Percentiles rank a stretch among this genome's conserved stretches.
Evolutionary conservation across 2,888 invertebrate species (phyloP).

Genomic region (Autographa pulchrina): DNA sequence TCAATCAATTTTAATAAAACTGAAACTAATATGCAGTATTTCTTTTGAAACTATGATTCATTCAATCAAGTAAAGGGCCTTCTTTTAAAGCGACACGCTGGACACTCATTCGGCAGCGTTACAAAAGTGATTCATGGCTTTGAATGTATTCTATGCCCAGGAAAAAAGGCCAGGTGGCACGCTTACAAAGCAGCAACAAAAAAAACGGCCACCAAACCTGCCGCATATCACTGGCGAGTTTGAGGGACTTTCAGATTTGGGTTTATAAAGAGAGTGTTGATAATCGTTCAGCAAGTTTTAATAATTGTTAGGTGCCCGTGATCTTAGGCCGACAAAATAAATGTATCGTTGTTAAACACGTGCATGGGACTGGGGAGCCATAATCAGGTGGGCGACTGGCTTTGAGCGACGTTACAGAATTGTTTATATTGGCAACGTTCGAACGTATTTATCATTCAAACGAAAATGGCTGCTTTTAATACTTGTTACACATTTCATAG

Average conservation of each 20-base stretch:
- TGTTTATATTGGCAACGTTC: constrained; percentile 68
- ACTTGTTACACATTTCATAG: constrained; percentile 20
- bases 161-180: constrained; percentile 88
- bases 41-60: constrained; percentile 64
- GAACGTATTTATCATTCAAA: constrained; percentile 53
- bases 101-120: constrained; percentile 71
- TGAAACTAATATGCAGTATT: constrained; percentile 52
- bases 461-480: constrained; percentile 19
- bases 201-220: constrained; percentile 79
- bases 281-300: constrained; percentile 68
- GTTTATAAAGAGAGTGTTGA: constrained; percentile 65
- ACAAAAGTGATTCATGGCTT: constrained; percentile 81
- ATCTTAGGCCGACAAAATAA: constrained; percentile 78
- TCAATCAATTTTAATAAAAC: constrained; percentile 56
- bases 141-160: constrained; percentile 79
- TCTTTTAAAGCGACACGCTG: constrained; percentile 60
- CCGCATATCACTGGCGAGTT: constrained; percentile 58
- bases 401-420: constrained; percentile 68
- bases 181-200: constrained; percentile 78
- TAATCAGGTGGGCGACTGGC: constrained; percentile 81
- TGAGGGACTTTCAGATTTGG: constrained; percentile 68
- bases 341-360: constrained; percentile 83
- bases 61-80: constrained; percentile 57
- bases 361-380: constrained; percentile 78
- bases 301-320: constrained; percentile 70